Conservation (phyloP, 1,140 invertebrate genomes). For the Hermetia illucens region DNA sequence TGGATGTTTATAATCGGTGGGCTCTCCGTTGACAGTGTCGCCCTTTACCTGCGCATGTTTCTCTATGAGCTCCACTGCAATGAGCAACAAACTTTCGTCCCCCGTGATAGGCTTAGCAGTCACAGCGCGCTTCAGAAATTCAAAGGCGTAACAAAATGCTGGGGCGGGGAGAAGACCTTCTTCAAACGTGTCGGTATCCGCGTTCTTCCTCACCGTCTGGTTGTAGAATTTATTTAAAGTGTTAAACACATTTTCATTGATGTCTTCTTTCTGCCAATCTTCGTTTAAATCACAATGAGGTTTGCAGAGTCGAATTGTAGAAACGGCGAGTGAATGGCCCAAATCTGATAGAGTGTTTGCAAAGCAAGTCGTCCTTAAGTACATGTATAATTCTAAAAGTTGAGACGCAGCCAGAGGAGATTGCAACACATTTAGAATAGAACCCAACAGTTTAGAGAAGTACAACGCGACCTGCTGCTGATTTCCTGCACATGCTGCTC, state of each 20-base stretch:
- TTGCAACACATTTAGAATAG: slow-evolving; percentile 45
- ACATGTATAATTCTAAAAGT: slow-evolving; percentile 43
- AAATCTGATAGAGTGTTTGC: slow-evolving; percentile 32
- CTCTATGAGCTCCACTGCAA: slow-evolving; percentile 53
- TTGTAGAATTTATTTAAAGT: slow-evolving; percentile 12
- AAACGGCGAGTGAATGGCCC: slow-evolving; percentile 44
- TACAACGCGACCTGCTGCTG: slow-evolving; percentile 41
- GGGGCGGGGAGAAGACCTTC: slow-evolving; percentile 45
- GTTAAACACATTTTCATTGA: slow-evolving; percentile 29
- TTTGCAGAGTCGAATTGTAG: slow-evolving; percentile 51
- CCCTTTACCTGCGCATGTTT: slow-evolving; percentile 53
- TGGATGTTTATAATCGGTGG: slow-evolving; percentile 48
- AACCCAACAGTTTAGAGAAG: slow-evolving; percentile 44
- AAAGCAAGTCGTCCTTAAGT: slow-evolving; percentile 39
- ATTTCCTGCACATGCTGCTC: slow-evolving; percentile 45
- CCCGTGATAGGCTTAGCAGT: slow-evolving; percentile 25
- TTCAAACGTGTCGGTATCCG: slow-evolving; percentile 8
- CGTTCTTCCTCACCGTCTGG: not conserved
- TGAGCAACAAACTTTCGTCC: slow-evolving; percentile 44
- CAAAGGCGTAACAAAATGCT: slow-evolving; percentile 71
- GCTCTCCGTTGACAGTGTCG: slow-evolving; percentile 22
- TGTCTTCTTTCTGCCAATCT: slow-evolving; percentile 61
- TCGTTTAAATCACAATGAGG: slow-evolving; percentile 64
- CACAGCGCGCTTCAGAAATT: slow-evolving; percentile 56
- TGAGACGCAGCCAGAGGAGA: slow-evolving; percentile 55